A percentile compares a stretch with the other conserved stretches of the same genome.
phyloP scores from a whole-genome alignment of 2,113 vertebrate genomes.

The Phrynosoma blainvillii region DNA sequence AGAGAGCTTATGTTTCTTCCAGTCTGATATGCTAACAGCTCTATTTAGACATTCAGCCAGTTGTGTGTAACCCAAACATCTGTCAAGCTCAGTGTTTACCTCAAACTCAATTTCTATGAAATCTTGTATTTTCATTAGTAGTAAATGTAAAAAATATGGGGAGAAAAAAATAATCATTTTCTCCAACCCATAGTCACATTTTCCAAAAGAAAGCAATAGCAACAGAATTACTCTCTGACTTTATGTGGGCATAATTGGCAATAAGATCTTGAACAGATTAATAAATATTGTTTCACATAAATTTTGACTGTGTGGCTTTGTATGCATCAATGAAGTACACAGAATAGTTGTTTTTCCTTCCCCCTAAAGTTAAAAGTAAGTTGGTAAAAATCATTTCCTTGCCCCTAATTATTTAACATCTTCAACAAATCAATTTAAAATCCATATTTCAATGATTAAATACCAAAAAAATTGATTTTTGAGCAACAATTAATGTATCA shows the following conservation, averaged over 20 bases:
- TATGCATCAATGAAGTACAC: neutral
- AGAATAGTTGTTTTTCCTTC: neutral
- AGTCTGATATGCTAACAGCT: neutral
- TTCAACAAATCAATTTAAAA: no score
- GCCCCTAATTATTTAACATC: no score
- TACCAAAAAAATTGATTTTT: no score
- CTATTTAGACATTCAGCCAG: neutral
- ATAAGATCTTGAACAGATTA: neutral
- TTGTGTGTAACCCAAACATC: neutral
- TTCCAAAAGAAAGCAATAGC: neutral
- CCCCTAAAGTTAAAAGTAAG: no score
- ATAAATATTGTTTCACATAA: neutral
- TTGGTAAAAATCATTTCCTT: no score
- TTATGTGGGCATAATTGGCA: neutral
- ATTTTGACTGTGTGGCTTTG: neutral
- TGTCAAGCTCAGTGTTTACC: neutral
- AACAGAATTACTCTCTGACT: neutral
- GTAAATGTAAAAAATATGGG: neutral
- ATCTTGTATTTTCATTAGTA: neutral
- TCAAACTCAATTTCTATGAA: neutral
- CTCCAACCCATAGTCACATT: neutral
- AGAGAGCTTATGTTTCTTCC: neutral
- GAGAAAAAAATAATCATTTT: neutral
- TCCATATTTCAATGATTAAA: no score
- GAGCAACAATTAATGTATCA: no score